Conservation (phyloP, 2,113 vertebrate genomes). For the Neomonachus schauinslandi region DNA sequence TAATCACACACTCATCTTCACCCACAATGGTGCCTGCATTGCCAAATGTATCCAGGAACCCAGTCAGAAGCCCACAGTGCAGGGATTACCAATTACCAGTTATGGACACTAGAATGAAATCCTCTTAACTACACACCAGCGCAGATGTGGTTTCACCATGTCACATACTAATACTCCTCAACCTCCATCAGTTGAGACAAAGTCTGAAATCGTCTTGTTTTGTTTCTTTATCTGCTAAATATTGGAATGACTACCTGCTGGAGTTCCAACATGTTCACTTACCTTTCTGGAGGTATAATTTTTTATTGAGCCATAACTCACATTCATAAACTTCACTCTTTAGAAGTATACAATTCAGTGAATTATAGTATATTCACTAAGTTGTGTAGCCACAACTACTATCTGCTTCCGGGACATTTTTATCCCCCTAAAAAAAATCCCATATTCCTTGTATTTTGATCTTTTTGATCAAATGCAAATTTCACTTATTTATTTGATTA, state of each 20-base stretch:
- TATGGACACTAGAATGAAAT: not conserved
- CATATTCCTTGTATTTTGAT: not conserved
- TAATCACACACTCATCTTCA: not conserved
- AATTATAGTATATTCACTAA: not conserved
- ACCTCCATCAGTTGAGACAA: not conserved
- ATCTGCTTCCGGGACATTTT: not conserved
- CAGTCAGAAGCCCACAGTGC: not conserved
- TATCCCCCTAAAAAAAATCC: not conserved
- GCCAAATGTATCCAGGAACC: not conserved
- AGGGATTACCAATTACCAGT: not conserved
- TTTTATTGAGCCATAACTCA: not conserved
- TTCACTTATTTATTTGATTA: conserved; percentile 10
- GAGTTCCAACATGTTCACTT: not conserved
- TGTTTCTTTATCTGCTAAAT: not conserved
- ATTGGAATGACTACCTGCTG: not conserved
- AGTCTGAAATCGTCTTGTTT: not conserved
- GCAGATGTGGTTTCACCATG: not conserved
- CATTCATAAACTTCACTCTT: not conserved
- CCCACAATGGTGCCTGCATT: not conserved
- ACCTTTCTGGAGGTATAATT: not conserved
- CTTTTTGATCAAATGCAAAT: not conserved
- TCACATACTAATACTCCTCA: not conserved
- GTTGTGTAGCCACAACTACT: not conserved
- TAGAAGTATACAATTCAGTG: not conserved
- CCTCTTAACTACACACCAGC: not conserved